Conservation (phyloP, 2,797 vertebrate species). For the Microctenopoma steveboyesi region DNA sequence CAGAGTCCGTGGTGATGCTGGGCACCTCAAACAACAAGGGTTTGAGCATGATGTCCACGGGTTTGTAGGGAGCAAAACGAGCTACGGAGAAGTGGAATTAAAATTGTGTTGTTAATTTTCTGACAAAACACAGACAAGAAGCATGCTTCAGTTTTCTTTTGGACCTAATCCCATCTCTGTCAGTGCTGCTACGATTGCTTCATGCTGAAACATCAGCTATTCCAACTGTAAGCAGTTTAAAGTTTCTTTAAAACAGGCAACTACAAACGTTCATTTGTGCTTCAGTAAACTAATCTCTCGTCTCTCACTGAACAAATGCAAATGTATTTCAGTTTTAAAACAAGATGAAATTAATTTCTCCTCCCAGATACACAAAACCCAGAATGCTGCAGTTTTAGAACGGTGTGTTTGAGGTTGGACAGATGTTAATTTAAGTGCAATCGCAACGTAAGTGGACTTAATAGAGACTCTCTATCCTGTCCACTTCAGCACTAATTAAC, state of each 20-base stretch:
- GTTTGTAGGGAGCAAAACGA: conserved; percentile 94
- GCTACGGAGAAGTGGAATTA: conserved; percentile 72
- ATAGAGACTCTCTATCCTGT: conserved; percentile 28
- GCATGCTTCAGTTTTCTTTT: not conserved
- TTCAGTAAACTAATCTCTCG: not conserved
- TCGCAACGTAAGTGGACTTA: conserved; percentile 8
- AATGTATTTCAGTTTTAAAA: too few species aligned
- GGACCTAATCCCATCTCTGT: not conserved
- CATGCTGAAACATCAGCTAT: not conserved
- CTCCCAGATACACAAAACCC: not conserved
- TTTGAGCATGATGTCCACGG: conserved; percentile 97
- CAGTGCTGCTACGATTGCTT: not conserved
- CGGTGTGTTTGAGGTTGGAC: not conserved
- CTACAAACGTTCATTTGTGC: not conserved
- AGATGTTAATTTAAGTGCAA: conserved; percentile 27
- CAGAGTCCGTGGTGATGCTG: conserved; percentile 97
- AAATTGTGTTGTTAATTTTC: not conserved
- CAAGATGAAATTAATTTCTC: not conserved
- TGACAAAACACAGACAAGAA: not conserved
- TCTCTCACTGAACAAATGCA: not conserved
- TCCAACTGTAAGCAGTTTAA: not conserved
- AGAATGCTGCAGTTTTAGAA: not conserved
- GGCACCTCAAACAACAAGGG: conserved; percentile 97
- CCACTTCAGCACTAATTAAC: conserved; percentile 46
- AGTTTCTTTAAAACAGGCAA: not conserved